Evolutionary conservation across 2,888 invertebrate species (phyloP), one percentile per base, ranked within the genome.

Genomic region (Tenthredo scrophulariae): DNA sequence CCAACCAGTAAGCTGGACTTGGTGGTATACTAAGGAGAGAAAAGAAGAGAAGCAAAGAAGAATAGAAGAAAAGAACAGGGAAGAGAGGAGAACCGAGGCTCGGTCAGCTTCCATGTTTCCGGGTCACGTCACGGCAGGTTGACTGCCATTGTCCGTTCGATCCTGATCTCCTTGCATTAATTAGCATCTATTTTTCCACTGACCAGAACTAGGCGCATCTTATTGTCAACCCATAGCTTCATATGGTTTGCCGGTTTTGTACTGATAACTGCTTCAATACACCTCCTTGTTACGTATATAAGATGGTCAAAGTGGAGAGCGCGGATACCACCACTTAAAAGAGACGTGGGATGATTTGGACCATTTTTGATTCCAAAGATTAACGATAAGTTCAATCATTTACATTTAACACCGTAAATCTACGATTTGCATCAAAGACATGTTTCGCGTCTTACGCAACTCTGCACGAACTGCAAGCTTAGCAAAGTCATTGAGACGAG

Each of bases 71-170:
- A 2, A 15, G 2, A 29, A 7, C 33, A 50, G 54, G 54, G 54
- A 33, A 54, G 46, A 77, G 50, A 7, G 7, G 6, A 50, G 46
- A 43, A 9, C 62, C 22, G 10, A 15, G 80, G 26, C 80, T 80
- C 80, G 40, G 65, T 40, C 40, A 58, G 58, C 80, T 80, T 80
- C 62, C 80, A 65, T 85, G 87, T 91, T 91, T 91, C 91, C 91
- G 91, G 91, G 91, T 91, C 91, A 91, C 91, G 91, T 88, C 89
- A 90, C 88, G 91, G 90, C 91, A 91, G 91, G 91, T 91, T 91
- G 90, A 91, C 90, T 89, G 88, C 88, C 85, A 88, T 88, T 90
- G 89, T 90, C 87, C 84, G 87, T 85, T 87, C 88, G 87, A 88
- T 89, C 88, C 87, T 88, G 89, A 88, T 89, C 87, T 87, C 87